phyloP scores from a whole-genome alignment of 2,797 vertebrate genomes.

The Staurois parvus region DNA sequence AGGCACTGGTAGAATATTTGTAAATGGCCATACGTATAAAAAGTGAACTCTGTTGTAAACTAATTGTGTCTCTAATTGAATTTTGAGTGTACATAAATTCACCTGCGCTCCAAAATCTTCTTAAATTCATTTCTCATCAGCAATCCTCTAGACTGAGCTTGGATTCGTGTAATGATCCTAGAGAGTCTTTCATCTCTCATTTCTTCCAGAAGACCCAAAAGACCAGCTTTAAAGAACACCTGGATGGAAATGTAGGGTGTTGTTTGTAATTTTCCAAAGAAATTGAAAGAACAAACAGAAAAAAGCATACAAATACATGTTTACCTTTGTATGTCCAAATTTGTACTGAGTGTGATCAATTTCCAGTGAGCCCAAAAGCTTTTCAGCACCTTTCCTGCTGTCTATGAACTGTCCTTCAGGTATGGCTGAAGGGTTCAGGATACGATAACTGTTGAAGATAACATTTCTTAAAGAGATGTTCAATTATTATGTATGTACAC shows the following conservation, averaged over 20 bases:
- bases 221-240: conserved; percentile 86
- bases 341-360: conserved; percentile 86
- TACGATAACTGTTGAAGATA: conserved; percentile 76
- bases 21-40: too few relatives aligned
- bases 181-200: conserved; percentile 85
- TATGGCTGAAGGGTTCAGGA: conserved; percentile 84
- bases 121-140: conserved; percentile 81
- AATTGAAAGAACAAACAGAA: not conserved
- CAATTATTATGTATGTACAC: not conserved
- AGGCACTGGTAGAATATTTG: too few relatives aligned
- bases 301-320: not conserved
- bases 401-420: conserved; percentile 87
- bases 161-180: conserved; percentile 83
- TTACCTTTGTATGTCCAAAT: conserved; percentile 83
- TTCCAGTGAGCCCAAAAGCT: conserved; percentile 81
- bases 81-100: not conserved
- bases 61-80: not conserved
- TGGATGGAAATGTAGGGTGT: conserved; percentile 27
- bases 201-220: conserved; percentile 83
- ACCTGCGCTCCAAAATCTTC: conserved; percentile 81
- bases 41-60: not conserved
- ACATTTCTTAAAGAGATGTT: not conserved
- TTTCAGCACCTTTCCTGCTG: conserved; percentile 82
- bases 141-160: conserved; percentile 80
- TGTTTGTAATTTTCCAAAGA: not conserved